Base-by-base conservation (phyloP, 2,797 vertebrate genomes). In the Notolabrus celidotus region DNA sequence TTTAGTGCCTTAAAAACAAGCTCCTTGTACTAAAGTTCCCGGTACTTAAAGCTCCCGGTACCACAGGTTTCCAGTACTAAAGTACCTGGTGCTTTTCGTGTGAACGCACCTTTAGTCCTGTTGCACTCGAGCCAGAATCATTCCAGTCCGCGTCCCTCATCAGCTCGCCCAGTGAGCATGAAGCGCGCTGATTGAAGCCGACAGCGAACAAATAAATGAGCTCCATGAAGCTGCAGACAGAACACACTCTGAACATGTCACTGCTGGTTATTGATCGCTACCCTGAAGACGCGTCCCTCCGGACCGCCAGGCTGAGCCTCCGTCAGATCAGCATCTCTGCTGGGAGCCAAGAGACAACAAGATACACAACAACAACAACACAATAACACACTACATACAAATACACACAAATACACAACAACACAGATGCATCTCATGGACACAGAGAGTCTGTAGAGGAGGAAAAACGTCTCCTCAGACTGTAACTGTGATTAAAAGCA, bases 121-220 rank as follows among this genome's bases (percentile, higher is more conserved):
- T n/a, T n/a, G n/a, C n/a, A n/a, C n/a, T n/a, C n/a, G n/a, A 66
- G 29, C 47, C 25, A 71, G 58, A 68, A 5, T 52, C 34, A 55
- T 43, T 79, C 71, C 74, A 50, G 27, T 43, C 57, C 64, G 75
- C 47, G 36, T 42, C 15, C 22, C 33, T 10, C 53, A 38, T 63
- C 55, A 38, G 71, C 80, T 78, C 72, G 66, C 73, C 57, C 80
- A 33, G 79, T 71, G 78, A 71, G 84, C 84, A 83, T 55, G 85
- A 87, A 88, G 67, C 51, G 69, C 55, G 68, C 42, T 90, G 87
- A 93, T 92, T 87, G 86, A 92, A 86, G 74, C 78, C 34, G 88
- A 88, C 87, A 92, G 87, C 80, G 93, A 77, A 90, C 89, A 92
- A 92, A 83, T 91, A 94, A 93, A 90, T 93, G 79, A 83, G 85